phyloP scores from a whole-genome alignment of 2,888 invertebrate species.

The Tetramorium bicarinatum region DNA sequence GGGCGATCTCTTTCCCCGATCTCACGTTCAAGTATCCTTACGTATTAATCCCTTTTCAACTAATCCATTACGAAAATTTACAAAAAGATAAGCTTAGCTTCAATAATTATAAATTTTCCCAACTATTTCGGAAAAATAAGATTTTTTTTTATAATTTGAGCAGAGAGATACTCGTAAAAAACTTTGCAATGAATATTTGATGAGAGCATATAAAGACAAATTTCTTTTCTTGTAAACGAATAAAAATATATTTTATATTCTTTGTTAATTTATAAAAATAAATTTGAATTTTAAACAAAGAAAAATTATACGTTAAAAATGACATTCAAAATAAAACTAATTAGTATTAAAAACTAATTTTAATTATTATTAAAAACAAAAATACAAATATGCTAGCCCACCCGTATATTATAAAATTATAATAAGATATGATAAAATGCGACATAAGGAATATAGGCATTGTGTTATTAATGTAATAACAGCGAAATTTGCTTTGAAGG shows the following conservation, averaged over 20 bases:
- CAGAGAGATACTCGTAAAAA: background rate
- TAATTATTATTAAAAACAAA: too few species aligned
- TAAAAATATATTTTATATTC: background rate
- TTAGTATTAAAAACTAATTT: background rate
- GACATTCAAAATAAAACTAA: background rate
- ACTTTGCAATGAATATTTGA: background rate
- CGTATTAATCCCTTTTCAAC: constrained; percentile 6
- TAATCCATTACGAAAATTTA: background rate
- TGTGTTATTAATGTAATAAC: constrained; percentile 10
- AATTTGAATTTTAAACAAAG: background rate
- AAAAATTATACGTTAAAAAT: background rate
- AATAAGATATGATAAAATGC: background rate
- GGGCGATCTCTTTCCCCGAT: constrained; percentile 17
- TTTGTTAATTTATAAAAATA: constrained; percentile 10
- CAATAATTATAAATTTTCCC: background rate
- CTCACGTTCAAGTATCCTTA: constrained; percentile 24
- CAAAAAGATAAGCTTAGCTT: background rate
- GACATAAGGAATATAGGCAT: background rate
- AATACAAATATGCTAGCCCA: background rate
- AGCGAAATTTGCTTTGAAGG: constrained; percentile 1
- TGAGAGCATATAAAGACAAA: background rate
- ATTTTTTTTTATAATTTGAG: constrained; percentile 1
- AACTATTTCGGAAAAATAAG: background rate
- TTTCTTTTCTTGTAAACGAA: background rate
- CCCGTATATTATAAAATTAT: background rate